A percentile compares a stretch with the other conserved stretches of the same genome.
Evolutionary conservation across 1,140 invertebrate species (phyloP).

Genomic region (Bombus pascuorum): DNA sequence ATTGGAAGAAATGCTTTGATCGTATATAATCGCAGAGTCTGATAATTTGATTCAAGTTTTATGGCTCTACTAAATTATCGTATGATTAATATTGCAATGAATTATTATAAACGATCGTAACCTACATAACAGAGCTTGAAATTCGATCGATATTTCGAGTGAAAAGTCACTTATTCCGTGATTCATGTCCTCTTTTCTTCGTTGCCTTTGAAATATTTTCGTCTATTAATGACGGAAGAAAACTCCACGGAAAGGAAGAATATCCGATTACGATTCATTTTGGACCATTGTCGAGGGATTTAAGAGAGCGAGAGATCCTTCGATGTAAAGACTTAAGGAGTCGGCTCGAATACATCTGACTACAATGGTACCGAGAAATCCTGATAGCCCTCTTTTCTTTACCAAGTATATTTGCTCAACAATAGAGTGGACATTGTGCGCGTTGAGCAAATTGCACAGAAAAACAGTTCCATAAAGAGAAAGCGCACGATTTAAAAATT

Average conservation of each 20-base stretch:
- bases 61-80: no score
- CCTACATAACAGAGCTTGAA: no score
- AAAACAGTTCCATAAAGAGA: constrained; percentile 9
- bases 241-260: background rate
- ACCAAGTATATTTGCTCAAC: constrained; percentile 18
- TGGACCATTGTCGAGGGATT: background rate
- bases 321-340: constrained; percentile 2
- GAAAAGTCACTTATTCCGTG: background rate
- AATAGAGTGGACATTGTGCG: background rate
- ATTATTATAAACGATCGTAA: no score
- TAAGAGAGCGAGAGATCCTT: constrained; percentile 4
- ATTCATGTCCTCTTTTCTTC: background rate
- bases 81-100: no score
- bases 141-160: no score
- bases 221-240: background rate
- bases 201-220: background rate
- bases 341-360: constrained; percentile 2
- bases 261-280: constrained; percentile 32
- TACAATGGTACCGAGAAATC: constrained; percentile 10
- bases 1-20: no score
- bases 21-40: no score
- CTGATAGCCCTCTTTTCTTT: constrained; percentile 21
- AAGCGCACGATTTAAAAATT: background rate
- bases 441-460: constrained; percentile 6
- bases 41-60: no score